phyloP scores from a whole-genome alignment of 2,797 vertebrate genomes.

The Sebastes flavidus region DNA sequence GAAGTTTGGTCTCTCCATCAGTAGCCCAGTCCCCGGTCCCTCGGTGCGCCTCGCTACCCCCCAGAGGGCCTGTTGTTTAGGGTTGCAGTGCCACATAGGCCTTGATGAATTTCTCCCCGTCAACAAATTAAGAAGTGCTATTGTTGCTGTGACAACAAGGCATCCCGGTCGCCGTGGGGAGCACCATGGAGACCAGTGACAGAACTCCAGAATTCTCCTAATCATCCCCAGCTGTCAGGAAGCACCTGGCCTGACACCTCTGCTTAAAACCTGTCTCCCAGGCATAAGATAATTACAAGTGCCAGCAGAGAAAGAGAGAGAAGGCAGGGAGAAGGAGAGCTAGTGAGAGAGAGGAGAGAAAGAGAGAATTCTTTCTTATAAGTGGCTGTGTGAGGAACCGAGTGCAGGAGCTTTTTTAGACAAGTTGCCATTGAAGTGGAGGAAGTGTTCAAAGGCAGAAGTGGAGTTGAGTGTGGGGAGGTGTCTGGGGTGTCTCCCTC shows the following conservation, averaged over 20 bases:
- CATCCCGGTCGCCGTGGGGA: constrained; percentile 87
- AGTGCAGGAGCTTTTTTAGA: constrained; percentile 89
- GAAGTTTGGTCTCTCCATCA: constrained; percentile 79
- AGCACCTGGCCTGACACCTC: constrained; percentile 99
- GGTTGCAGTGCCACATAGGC: constrained; percentile 69
- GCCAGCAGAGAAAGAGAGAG: constrained; percentile 81
- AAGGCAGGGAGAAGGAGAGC: constrained; percentile 62
- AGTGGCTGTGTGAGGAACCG: constrained; percentile 78
- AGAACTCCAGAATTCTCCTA: constrained; percentile 94
- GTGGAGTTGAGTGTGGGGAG: constrained; percentile 72
- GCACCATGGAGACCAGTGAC: constrained; percentile 94
- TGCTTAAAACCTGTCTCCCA: constrained; percentile 99
- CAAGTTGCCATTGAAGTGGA: constrained; percentile 97
- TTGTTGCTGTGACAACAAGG: constrained; percentile 83
- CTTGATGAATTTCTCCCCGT: constrained; percentile 84
- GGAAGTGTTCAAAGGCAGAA: constrained; percentile 88
- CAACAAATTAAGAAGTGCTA: constrained; percentile 86
- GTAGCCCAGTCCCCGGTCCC: constrained; percentile 65
- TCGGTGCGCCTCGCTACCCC: constrained; percentile 67
- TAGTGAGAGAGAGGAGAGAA: constrained; percentile 57
- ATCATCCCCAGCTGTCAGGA: constrained; percentile 99
- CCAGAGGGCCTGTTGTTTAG: constrained; percentile 78
- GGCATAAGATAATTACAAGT: constrained; percentile 99
- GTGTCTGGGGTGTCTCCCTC: constrained; percentile 81
- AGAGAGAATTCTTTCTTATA: constrained; percentile 74